These are phyloP conservation scores for Sarcophaga subvicina DNA, from an alignment of 2,888 invertebrate genomes.

Conservation along the genomic window DNA sequence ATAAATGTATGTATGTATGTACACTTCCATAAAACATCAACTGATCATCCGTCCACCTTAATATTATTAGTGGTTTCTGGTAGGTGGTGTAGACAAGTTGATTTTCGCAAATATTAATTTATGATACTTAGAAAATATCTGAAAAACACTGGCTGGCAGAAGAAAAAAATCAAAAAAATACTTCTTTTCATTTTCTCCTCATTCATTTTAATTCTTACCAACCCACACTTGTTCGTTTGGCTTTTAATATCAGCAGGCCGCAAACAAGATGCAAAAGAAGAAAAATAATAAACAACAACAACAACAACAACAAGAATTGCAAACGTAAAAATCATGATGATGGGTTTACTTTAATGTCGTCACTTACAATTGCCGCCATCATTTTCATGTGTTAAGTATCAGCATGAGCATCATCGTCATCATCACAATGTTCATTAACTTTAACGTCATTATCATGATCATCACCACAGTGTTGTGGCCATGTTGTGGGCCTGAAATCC, in stretches of 20 bases:
- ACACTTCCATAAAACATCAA: neutral
- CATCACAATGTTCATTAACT: slow-evolving; percentile 18
- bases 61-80: slow-evolving; percentile 56
- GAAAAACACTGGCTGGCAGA: slow-evolving; percentile 34
- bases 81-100: slow-evolving; percentile 66
- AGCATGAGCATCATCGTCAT: slow-evolving; percentile 35
- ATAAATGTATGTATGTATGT: too few species aligned
- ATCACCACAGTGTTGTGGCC: slow-evolving; percentile 44
- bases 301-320: neutral
- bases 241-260: slow-evolving; percentile 59
- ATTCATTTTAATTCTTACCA: slow-evolving; percentile 49
- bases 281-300: neutral
- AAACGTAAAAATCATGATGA: slow-evolving; percentile 52
- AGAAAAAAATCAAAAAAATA: neutral
- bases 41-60: neutral
- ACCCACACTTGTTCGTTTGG: slow-evolving; percentile 65
- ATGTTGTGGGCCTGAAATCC: slow-evolving; percentile 47
- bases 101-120: slow-evolving; percentile 63
- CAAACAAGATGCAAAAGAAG: slow-evolving; percentile 3
- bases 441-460: slow-evolving; percentile 7
- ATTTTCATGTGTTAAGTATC: slow-evolving; percentile 54
- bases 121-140: slow-evolving; percentile 48
- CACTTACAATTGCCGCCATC: slow-evolving; percentile 66
- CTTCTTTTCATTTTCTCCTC: neutral
- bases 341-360: slow-evolving; percentile 66